Percentiles rank a stretch among this genome's conserved stretches.
Conservation (phyloP, 2,113 vertebrate species). For the Erythrocebus patas region DNA sequence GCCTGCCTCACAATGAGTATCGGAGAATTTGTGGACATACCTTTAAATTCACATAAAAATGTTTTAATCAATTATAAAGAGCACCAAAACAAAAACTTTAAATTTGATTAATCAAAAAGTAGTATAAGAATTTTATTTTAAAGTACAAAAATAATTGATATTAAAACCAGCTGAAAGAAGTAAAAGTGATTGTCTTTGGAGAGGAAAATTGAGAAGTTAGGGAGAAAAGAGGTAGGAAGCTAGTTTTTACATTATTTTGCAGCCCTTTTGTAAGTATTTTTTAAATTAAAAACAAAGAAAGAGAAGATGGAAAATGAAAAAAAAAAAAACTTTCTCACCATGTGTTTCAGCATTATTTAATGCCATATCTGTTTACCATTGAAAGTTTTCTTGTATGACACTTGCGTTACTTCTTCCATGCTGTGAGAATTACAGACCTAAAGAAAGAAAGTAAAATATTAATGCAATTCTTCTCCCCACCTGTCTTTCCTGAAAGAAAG, state of each 20-base stretch:
- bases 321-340: background rate
- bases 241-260: background rate
- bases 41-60: background rate
- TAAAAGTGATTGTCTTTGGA: background rate
- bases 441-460: slow-evolving; percentile 1
- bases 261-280: background rate
- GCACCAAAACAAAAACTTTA: background rate
- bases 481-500: background rate
- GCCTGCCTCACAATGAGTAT: background rate
- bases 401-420: background rate
- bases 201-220: background rate
- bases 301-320: background rate
- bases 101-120: background rate
- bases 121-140: background rate
- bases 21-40: background rate
- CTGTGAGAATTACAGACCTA: background rate
- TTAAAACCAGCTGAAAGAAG: background rate
- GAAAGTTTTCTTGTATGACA: background rate
- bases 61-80: background rate
- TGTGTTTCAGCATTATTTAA: background rate
- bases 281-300: background rate
- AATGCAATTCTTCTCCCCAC: background rate
- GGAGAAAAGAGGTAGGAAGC: background rate
- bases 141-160: background rate
- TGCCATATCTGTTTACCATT: background rate